Conservation (phyloP, 2,888 invertebrate species). For the Cantharis flavilabris region DNA sequence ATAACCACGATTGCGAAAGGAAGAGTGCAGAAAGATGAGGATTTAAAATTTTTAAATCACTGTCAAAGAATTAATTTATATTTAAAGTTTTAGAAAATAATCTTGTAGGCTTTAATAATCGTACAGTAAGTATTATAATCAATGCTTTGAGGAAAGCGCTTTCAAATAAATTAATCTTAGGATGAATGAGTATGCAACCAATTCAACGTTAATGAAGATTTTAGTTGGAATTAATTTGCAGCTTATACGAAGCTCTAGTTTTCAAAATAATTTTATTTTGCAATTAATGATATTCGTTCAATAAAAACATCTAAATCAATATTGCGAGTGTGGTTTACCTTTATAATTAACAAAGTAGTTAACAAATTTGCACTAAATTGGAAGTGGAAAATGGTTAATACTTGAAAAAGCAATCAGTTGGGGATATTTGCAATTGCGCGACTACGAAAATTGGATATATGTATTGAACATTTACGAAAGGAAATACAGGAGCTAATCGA, state of each 20-base stretch:
- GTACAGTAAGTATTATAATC: no score
- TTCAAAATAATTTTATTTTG: not conserved
- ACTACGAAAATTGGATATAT: constrained; percentile 7
- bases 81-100: not conserved
- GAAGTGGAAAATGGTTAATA: not conserved
- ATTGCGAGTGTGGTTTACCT: not conserved
- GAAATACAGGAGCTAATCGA: constrained; percentile 9
- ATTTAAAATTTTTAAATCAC: not conserved
- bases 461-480: constrained; percentile 4
- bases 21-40: not conserved
- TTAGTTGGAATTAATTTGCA: not conserved
- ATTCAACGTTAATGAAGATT: not conserved
- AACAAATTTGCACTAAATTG: not conserved
- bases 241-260: not conserved
- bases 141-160: not conserved
- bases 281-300: not conserved
- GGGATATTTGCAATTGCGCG: not conserved
- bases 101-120: not conserved
- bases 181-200: not conserved
- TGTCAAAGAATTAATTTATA: no score
- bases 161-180: not conserved
- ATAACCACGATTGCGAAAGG: not conserved
- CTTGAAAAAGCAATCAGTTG: constrained; percentile 1
- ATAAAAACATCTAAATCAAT: not conserved
- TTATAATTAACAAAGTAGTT: not conserved